Evolutionary conservation across 2,888 invertebrate species (phyloP).

Genomic region (Netelia fuscicornis): DNA sequence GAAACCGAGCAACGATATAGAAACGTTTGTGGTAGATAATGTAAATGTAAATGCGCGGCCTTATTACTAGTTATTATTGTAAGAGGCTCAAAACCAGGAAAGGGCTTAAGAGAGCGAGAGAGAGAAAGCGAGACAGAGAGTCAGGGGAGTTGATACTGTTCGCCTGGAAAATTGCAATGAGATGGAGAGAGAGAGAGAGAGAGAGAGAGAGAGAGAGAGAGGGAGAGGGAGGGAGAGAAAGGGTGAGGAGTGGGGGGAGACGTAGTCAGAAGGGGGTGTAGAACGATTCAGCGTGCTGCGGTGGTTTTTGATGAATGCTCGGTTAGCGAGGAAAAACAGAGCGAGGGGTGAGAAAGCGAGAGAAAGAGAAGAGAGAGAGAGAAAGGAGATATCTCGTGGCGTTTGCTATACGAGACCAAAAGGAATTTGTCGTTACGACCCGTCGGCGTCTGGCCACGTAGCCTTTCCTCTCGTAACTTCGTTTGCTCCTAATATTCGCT

Average conservation of each 20-base stretch:
- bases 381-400: conserved; percentile 27
- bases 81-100: conserved; percentile 51
- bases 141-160: conserved; percentile 25
- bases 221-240: not conserved
- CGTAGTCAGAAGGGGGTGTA: conserved; percentile 4
- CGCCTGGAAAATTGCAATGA: conserved; percentile 17
- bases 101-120: conserved; percentile 46
- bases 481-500: conserved; percentile 65
- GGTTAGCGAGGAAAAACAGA: not conserved
- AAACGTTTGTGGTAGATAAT: conserved; percentile 44
- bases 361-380: not conserved
- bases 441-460: conserved; percentile 43
- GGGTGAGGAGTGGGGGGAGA: not conserved
- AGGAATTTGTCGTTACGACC: conserved; percentile 62
- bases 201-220: not conserved
- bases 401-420: conserved; percentile 47
- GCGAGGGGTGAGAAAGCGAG: not conserved
- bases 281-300: conserved; percentile 8
- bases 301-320: conserved; percentile 57
- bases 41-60: conserved; percentile 61
- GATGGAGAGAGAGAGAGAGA: not conserved
- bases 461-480: conserved; percentile 68
- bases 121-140: conserved; percentile 11
- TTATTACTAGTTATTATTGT: conserved; percentile 67
- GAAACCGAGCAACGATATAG: conserved; percentile 20